Evolutionary conservation across 2,797 vertebrate species (phyloP).

Genomic region (Cephalopachus bancanus): DNA sequence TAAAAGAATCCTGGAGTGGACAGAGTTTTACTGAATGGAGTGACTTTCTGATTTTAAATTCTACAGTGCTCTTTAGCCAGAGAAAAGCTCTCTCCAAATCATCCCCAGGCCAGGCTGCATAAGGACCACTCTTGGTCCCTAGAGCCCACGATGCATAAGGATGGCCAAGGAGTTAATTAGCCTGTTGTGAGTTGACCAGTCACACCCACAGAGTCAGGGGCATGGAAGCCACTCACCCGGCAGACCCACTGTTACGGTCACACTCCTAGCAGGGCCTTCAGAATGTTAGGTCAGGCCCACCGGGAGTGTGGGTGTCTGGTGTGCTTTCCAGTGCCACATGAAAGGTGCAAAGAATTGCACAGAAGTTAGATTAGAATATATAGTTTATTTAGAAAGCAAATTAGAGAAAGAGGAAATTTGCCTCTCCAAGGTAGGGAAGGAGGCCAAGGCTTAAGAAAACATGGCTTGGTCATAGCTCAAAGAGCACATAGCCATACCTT

Average conservation of each 20-base stretch:
- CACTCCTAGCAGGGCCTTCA: too few relatives aligned
- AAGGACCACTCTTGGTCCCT: background rate
- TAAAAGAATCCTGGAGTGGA: background rate
- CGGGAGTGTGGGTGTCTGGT: too few relatives aligned
- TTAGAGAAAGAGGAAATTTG: too few relatives aligned
- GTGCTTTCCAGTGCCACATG: too few relatives aligned
- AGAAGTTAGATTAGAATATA: too few relatives aligned
- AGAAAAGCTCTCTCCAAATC: background rate
- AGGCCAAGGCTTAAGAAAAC: too few relatives aligned
- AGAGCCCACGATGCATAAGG: background rate
- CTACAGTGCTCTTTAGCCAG: background rate
- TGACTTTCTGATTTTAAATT: background rate
- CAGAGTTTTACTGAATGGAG: background rate
- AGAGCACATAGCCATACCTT: too few relatives aligned
- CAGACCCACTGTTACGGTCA: background rate
- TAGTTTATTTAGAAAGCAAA: too few relatives aligned
- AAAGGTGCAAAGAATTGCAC: too few relatives aligned
- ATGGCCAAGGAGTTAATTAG: background rate
- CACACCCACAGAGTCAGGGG: background rate
- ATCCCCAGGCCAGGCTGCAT: background rate
- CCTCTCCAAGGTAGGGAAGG: too few relatives aligned
- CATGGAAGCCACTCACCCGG: background rate
- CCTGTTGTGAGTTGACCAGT: background rate
- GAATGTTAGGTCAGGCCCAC: too few relatives aligned
- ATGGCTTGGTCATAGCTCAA: too few relatives aligned